Base-by-base conservation (phyloP, 2,113 vertebrate genomes). In the Sorex fumeus region DNA sequence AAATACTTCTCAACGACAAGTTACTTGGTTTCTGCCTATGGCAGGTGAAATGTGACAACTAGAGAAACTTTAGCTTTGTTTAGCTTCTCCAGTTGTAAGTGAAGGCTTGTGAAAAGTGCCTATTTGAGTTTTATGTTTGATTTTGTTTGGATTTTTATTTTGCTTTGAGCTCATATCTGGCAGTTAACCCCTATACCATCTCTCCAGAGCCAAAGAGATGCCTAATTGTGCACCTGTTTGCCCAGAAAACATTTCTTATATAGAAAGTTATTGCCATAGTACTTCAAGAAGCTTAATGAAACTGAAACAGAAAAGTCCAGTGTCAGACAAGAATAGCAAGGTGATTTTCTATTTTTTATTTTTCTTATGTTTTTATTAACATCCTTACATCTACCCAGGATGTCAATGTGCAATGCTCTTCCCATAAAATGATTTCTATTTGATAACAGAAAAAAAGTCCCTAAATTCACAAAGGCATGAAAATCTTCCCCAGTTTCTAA, bases 311-410 rank as follows among this genome's bases (percentile, higher is more conserved):
- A 88, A 60, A 91, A 88, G 12, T n/a, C 30, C 34, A 28, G 40
- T 66, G 62, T 50, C 72, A 93, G 78, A 89, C 40, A 72, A 43
- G 27, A 64, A 64, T 10, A 43, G 50, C 74, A 60, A 91, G 62
- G 50, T 91, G 74, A 62, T 74, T 34, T 16, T 72, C 81, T 43
- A 45, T 53, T 43, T 80, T 66, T 32, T 57, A 66, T 84, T 74
- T n/a, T n/a, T n/a, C 81, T 50, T 43, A 45, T 53, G 74, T 43
- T 80, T 66, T 32, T 57, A 66, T 84, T 74, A 43, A 34, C 32
- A 53, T 2, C 28, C 10, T 28, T 11, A 78, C 12, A 30, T 43
- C 28, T 27, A 84, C 43, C 27, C n/a, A 78, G 72, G 16, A 15
- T 47, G 50, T 23, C 74, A 45, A 45, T 71, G 18, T 62, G 7